Conservation (phyloP, 2,797 vertebrate genomes). For the Hoplostethus atlanticus region DNA sequence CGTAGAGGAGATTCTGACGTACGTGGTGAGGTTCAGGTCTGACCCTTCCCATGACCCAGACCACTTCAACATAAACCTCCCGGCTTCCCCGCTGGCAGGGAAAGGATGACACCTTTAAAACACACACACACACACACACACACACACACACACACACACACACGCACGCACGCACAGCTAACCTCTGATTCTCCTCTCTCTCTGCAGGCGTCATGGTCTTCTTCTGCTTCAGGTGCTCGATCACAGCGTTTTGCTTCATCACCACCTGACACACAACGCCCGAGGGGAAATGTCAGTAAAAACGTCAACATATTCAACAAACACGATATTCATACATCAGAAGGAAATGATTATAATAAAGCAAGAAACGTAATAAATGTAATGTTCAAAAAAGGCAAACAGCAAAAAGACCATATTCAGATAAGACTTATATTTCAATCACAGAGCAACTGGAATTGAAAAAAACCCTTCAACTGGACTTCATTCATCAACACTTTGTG, state of each 20-base stretch:
- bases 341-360: too few species aligned
- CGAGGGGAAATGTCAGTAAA: conserved; percentile 1
- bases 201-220: conserved; percentile 95
- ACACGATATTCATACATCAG: not conserved
- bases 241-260: conserved; percentile 97
- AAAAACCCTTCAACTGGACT: too few species aligned
- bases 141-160: conserved; percentile 1
- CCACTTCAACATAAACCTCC: conserved; percentile 6
- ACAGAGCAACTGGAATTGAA: too few species aligned
- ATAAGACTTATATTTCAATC: too few species aligned
- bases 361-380: not conserved
- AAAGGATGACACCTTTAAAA: conserved; percentile 7
- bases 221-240: conserved; percentile 98
- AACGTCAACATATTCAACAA: not conserved
- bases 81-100: not conserved
- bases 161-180: conserved; percentile 41
- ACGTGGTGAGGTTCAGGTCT: conserved; percentile 2
- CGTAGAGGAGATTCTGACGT: not conserved
- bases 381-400: too few species aligned
- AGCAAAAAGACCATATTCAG: too few species aligned
- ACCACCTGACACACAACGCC: conserved; percentile 87
- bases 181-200: conserved; percentile 98
- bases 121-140: not conserved
- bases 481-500: too few species aligned
- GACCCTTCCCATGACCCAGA: conserved; percentile 18